Percentiles rank a stretch among this genome's conserved stretches.
phyloP scores from a whole-genome alignment of 2,888 invertebrate species.

The Merodon equestris region DNA sequence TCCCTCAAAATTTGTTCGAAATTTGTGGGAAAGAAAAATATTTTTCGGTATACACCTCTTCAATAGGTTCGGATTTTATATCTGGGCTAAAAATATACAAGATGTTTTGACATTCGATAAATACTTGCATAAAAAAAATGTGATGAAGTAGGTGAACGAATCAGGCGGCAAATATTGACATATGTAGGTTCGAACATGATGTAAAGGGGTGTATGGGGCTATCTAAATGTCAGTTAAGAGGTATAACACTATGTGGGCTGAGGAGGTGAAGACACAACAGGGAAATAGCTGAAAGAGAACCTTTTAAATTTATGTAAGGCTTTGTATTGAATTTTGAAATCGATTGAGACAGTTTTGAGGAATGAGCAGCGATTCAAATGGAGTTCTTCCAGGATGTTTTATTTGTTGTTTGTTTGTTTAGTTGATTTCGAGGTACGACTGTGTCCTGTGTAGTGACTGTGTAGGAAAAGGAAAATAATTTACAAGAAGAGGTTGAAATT shows the following conservation, averaged over 20 bases:
- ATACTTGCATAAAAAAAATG: conserved; percentile 32
- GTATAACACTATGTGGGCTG: conserved; percentile 4
- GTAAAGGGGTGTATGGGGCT: neutral
- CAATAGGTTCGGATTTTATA: conserved; percentile 13
- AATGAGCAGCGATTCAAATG: conserved; percentile 14
- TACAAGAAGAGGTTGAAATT: too few species aligned
- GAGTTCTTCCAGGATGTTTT: conserved; percentile 17
- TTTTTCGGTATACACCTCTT: conserved; percentile 24
- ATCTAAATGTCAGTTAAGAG: neutral
- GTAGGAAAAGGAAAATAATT: too few species aligned
- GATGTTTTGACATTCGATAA: conserved; percentile 58
- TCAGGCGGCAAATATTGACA: conserved; percentile 23
- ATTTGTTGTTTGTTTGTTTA: neutral
- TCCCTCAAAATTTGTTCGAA: conserved; percentile 48
- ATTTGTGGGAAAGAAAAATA: conserved; percentile 45
- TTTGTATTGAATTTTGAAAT: conserved; percentile 22
- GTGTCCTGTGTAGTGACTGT: too few species aligned
- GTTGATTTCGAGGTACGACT: too few species aligned
- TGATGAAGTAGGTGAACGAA: conserved; percentile 12
- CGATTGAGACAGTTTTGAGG: conserved; percentile 20
- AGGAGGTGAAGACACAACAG: conserved; percentile 4
- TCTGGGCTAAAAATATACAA: conserved; percentile 44
- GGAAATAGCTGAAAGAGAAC: conserved; percentile 21
- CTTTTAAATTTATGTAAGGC: conserved; percentile 42
- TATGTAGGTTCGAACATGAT: too few species aligned